These are phyloP conservation scores for Coenonympha glycerion DNA, from an alignment of 2,888 invertebrate genomes.

Conservation along the genomic window DNA sequence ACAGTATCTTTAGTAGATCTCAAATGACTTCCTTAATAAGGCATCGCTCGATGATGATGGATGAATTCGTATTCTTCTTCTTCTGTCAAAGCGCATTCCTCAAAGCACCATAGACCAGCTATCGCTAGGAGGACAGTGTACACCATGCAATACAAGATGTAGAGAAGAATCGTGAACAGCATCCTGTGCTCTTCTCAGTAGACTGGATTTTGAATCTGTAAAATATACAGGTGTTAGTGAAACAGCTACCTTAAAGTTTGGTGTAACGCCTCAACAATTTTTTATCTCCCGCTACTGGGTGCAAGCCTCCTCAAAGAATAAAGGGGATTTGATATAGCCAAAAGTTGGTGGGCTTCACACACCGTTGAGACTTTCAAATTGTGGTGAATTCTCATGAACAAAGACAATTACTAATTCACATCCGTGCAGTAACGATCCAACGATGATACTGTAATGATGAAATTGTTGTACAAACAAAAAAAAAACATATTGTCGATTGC, in stretches of 20 bases:
- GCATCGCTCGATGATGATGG: slow-evolving; percentile 45
- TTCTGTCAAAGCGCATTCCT: slow-evolving; percentile 65
- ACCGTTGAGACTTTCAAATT: no score
- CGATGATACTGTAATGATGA: no score
- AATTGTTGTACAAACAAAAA: no score
- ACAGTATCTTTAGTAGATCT: slow-evolving; percentile 13
- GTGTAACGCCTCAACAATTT: not conserved
- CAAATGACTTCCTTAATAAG: slow-evolving; percentile 40
- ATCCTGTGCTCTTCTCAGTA: slow-evolving; percentile 34
- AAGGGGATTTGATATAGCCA: no score
- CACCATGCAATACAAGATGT: slow-evolving; percentile 54
- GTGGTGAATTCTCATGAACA: no score
- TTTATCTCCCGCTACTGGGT: no score
- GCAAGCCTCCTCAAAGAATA: no score
- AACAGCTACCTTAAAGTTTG: not conserved
- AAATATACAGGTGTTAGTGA: not conserved
- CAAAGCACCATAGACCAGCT: slow-evolving; percentile 72
- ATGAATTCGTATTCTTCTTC: slow-evolving; percentile 65
- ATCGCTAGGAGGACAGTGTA: slow-evolving; percentile 64
- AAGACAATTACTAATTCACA: no score
- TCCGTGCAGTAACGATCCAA: no score
- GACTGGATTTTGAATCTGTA: slow-evolving; percentile 10
- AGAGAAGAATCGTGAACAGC: slow-evolving; percentile 58
- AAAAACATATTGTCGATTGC: no score
- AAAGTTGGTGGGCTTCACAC: no score